Evolutionary conservation across 2,888 invertebrate species (phyloP).

Genomic region (Chymomyza procnemis): DNA sequence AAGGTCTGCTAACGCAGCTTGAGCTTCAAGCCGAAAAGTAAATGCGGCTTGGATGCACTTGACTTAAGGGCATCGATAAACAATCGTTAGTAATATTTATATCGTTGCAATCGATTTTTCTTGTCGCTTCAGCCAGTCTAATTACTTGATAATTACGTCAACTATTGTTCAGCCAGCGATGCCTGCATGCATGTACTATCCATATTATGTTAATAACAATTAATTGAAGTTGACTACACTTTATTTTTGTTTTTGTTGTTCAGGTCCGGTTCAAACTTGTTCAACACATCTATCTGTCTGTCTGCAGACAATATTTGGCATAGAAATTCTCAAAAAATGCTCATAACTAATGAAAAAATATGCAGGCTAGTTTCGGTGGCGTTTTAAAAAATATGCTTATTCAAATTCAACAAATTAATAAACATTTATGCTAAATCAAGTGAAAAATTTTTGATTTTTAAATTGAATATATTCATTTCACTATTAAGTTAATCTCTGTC

Average conservation of each 20-base stretch:
- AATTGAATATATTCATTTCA: not conserved
- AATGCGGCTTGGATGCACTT: too few species aligned
- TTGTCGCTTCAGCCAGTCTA: conserved; percentile 30
- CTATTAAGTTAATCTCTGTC: not conserved
- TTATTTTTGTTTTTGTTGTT: not conserved
- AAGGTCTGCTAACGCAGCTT: too few species aligned
- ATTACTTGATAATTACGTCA: conserved; percentile 61
- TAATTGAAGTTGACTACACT: not conserved
- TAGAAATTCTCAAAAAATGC: conserved; percentile 22
- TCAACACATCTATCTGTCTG: too few species aligned
- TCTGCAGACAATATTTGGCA: conserved; percentile 21
- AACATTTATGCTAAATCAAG: conserved; percentile 37
- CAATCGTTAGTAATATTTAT: too few species aligned
- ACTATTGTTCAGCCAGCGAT: too few species aligned
- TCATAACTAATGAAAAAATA: not conserved
- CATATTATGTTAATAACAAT: too few species aligned
- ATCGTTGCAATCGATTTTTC: not conserved
- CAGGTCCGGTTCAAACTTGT: not conserved
- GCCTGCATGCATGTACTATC: too few species aligned
- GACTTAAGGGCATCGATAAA: too few species aligned
- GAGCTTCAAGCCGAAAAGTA: too few species aligned
- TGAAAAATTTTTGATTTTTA: not conserved
- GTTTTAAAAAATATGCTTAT: not conserved
- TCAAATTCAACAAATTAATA: conserved; percentile 33
- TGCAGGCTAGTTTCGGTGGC: conserved; percentile 16